Base-by-base conservation (phyloP, 1,140 invertebrate species). In the Temnothorax longispinosus region DNA sequence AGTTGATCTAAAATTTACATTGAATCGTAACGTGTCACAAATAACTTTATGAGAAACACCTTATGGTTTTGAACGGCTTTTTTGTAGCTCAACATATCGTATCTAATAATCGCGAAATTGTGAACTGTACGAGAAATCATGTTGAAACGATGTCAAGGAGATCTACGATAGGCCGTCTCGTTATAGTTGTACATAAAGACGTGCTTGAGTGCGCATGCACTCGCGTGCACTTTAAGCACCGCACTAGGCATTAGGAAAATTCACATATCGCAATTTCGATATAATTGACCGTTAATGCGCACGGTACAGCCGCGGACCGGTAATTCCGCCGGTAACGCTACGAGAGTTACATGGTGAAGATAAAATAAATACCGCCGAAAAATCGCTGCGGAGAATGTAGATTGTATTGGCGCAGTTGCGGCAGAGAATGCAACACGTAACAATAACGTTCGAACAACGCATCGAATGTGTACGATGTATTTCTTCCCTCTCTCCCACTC, bases 141-240 rank as follows among this genome's bases (percentile, higher is more conserved):
- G 69, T 84, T 47, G 80, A 84, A 84, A 84, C 32, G 67, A 47
- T 84, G 80, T 84, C 80, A 84, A 84, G 80, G 80, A 84, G 69
- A 84, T 62, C 67, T 38, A 50, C 41, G 77, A 81, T 54, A 81
- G 77, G 35, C 77, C n/a, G 69, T 84, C 54, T 74, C 41, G 69
- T 82, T 82, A 74, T 74, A 82, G n/a, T 82, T 47, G 80, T 13
- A 8, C 58, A 50, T 62, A 50, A 60, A 84, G 54, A 44, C 44
- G 18, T 58, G 52, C 52, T 50, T 35, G 80, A 75, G 80, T 84
- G 41, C 44, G 54, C 41, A 35, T 84, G 80, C 44, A 84, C 69
- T 84, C 69, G 69, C 69, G 80, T 84, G 69, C 69, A 62, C 27
- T 84, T 75, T 75, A 60, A 74, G 41, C 41, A 32, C 18, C 27